These are phyloP conservation scores for Belonocnema kinseyi DNA, from an alignment of 1,140 invertebrate genomes.

Conservation along the genomic window DNA sequence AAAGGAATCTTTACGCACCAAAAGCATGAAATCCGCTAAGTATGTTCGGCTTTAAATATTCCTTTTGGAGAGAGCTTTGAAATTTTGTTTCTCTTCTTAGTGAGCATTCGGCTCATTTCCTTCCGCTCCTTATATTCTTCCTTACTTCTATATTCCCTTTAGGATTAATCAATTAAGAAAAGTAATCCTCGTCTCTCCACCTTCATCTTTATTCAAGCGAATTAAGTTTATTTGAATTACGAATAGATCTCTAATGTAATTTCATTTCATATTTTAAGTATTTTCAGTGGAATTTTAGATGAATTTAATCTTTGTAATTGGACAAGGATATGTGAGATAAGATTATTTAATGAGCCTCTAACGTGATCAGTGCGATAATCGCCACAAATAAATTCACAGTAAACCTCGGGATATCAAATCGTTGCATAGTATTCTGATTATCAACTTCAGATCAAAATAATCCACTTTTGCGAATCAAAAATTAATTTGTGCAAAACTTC, in stretches of 20 bases:
- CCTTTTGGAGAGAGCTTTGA: background rate
- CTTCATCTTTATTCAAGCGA: slow-evolving; percentile 25
- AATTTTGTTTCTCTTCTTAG: slow-evolving; percentile 22
- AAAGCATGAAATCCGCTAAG: background rate
- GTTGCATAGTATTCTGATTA: no score
- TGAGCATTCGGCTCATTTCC: background rate
- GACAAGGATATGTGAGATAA: no score
- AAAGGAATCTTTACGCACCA: slow-evolving; percentile 11
- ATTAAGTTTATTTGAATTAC: background rate
- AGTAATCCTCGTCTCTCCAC: background rate
- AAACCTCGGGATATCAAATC: no score
- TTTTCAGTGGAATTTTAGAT: no score
- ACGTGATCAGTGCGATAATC: no score
- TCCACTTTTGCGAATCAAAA: no score
- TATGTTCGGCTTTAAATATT: slow-evolving; percentile 14
- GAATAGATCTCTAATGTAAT: background rate
- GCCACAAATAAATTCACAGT: no score
- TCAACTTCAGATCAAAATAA: no score
- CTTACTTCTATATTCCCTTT: background rate
- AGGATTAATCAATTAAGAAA: slow-evolving; percentile 28
- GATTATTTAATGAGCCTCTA: no score
- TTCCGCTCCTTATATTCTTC: background rate
- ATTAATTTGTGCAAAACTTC: no score
- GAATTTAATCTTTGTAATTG: no score
- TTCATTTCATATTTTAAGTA: no score